A percentile compares a stretch with the other conserved stretches of the same genome.
Evolutionary conservation across 2,888 invertebrate genomes (phyloP).

Genomic region (Phengaris arion): DNA sequence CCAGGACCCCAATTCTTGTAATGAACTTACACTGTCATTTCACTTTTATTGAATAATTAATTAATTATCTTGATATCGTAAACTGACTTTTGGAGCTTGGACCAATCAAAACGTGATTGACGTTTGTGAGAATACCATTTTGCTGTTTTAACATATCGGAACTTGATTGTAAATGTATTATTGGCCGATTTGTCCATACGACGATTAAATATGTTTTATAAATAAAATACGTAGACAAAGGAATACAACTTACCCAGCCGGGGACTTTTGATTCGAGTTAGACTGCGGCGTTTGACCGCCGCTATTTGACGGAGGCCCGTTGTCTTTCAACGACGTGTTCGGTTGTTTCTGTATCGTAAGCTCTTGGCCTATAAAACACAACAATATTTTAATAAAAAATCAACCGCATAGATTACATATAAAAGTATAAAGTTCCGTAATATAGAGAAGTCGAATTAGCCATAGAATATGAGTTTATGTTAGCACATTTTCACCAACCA

Average conservation of each 20-base stretch:
- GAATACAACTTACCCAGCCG: conserved; percentile 82
- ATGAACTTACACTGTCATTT: too few species aligned
- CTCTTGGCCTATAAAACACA: conserved; percentile 84
- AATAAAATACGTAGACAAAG: too few species aligned
- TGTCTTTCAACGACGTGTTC: conserved; percentile 91
- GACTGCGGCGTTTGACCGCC: conserved; percentile 74
- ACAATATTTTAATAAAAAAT: conserved; percentile 19
- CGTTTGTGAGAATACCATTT: too few species aligned
- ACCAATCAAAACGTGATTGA: too few species aligned
- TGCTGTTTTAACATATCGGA: too few species aligned
- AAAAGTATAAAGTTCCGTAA: conserved; percentile 33
- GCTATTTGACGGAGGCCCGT: conserved; percentile 76
- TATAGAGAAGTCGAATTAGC: conserved; percentile 69
- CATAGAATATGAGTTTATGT: conserved; percentile 76
- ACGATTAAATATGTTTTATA: too few species aligned
- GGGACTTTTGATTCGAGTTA: conserved; percentile 82
- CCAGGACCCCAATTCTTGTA: too few species aligned
- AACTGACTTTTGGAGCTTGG: too few species aligned
- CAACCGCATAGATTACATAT: conserved; percentile 28
- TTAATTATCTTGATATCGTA: too few species aligned
- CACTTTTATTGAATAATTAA: too few species aligned
- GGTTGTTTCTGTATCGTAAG: conserved; percentile 97
- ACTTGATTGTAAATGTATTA: too few species aligned
- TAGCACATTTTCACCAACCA: conserved; percentile 81
- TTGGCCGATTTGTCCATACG: too few species aligned